phyloP scores from a whole-genome alignment of 2,888 invertebrate species.

The Timandra comae region DNA sequence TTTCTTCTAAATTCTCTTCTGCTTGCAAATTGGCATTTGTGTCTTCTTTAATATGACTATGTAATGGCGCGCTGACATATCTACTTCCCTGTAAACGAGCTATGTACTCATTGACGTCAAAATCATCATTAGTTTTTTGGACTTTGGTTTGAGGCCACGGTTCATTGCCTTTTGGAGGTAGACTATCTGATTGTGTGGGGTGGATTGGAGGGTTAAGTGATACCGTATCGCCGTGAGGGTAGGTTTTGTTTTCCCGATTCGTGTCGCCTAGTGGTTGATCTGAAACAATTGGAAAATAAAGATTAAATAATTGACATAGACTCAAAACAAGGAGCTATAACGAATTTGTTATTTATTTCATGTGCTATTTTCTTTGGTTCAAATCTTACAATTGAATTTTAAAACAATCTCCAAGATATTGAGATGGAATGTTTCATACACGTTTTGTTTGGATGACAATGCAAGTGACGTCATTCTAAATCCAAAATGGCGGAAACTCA shows the following conservation, averaged over 20 bases:
- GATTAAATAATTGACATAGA: not conserved
- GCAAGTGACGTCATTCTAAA: too few relatives aligned
- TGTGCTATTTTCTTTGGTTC: too few relatives aligned
- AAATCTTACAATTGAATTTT: too few relatives aligned
- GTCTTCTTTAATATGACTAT: constrained; percentile 61
- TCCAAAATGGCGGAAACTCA: too few relatives aligned
- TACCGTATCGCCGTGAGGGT: constrained; percentile 47
- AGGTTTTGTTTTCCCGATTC: constrained; percentile 33
- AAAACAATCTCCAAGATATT: too few relatives aligned
- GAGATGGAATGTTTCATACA: too few relatives aligned
- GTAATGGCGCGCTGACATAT: constrained; percentile 62
- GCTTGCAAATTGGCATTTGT: constrained; percentile 59
- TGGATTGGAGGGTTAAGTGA: constrained; percentile 22
- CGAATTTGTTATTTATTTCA: too few relatives aligned
- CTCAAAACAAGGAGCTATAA: too few relatives aligned
- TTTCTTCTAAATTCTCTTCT: constrained; percentile 63
- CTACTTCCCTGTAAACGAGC: constrained; percentile 63
- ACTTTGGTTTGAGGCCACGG: too few relatives aligned
- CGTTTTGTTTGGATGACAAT: too few relatives aligned
- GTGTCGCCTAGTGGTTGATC: constrained; percentile 48
- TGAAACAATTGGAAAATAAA: constrained; percentile 44
- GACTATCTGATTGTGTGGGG: constrained; percentile 17
- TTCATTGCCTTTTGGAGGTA: constrained; percentile 21
- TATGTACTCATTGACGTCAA: constrained; percentile 70
- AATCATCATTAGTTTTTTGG: constrained; percentile 62